Evolutionary conservation across 1,140 invertebrate species (phyloP).

Genomic region (Drosophila orena): DNA sequence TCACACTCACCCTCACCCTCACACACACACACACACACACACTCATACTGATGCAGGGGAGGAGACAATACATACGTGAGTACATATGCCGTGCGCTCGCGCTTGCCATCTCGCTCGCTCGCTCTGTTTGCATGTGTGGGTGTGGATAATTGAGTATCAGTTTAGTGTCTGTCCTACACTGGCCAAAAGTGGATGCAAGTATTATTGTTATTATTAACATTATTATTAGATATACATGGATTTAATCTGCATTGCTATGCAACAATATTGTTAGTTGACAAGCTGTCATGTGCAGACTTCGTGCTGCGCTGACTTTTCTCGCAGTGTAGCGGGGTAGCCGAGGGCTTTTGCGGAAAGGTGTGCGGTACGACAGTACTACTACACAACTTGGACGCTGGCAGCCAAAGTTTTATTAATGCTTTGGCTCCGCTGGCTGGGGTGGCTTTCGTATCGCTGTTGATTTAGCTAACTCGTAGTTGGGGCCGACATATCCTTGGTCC

Average conservation of each 20-base stretch:
- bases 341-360: conserved; percentile 6
- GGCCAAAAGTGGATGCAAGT: not conserved
- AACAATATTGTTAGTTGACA: no score
- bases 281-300: no score
- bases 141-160: conserved; percentile 80
- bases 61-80: conserved; percentile 33
- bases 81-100: conserved; percentile 20
- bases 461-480: conserved; percentile 57
- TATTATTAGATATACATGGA: no score
- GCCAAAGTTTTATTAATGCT: conserved; percentile 81
- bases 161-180: conserved; percentile 66
- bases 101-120: conserved; percentile 1
- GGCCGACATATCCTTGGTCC: conserved; percentile 42
- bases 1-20: no score
- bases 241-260: no score
- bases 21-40: conserved; percentile 1
- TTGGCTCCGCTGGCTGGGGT: conserved; percentile 46
- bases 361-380: not conserved
- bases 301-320: not conserved
- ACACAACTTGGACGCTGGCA: conserved; percentile 58
- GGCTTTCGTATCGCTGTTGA: conserved; percentile 62
- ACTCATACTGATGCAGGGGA: not conserved
- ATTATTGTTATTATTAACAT: no score
- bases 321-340: conserved; percentile 14
- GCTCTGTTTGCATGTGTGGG: conserved; percentile 30